These are phyloP conservation scores for Drosophila trichaetosa DNA, from an alignment of 2,888 invertebrate species.

Conservation along the genomic window DNA sequence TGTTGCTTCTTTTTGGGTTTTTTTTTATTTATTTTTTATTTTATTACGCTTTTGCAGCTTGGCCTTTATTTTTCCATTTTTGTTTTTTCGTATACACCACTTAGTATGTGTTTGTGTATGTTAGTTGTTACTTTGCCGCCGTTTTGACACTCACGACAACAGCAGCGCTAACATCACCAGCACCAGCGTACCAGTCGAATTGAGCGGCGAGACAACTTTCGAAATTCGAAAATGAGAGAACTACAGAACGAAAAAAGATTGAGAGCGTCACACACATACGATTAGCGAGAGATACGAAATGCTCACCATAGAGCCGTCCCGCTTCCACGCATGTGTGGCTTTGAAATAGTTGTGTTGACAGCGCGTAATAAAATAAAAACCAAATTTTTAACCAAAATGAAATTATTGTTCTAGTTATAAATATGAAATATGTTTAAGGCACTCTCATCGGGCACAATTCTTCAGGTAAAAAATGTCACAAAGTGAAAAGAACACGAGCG, in stretches of 20 bases:
- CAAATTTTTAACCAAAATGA: constrained; percentile 19
- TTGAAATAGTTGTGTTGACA: constrained; percentile 33
- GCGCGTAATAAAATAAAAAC: constrained; percentile 33
- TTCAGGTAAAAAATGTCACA: not conserved
- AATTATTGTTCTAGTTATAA: not conserved
- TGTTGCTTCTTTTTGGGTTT: constrained; percentile 58
- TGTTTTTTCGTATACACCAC: constrained; percentile 24
- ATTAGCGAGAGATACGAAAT: constrained; percentile 11
- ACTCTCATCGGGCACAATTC: not conserved
- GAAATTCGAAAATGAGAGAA: constrained; percentile 71
- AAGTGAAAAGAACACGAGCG: not conserved
- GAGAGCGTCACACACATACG: constrained; percentile 29
- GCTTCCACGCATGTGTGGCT: constrained; percentile 47
- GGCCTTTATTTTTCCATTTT: constrained; percentile 48
- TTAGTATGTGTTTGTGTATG: constrained; percentile 48
- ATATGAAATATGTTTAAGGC: not conserved
- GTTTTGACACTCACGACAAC: constrained; percentile 76
- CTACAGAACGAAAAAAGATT: constrained; percentile 14
- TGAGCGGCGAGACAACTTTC: constrained; percentile 66
- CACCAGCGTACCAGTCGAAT: constrained; percentile 50
- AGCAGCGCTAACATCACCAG: constrained; percentile 63
- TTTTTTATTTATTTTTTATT: constrained; percentile 34
- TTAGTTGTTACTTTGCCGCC: constrained; percentile 79
- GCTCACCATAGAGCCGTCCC: constrained; percentile 48
- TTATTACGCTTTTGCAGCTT: constrained; percentile 55